phyloP scores from a whole-genome alignment of 2,797 vertebrate species.

The Sebastes flavidus region DNA sequence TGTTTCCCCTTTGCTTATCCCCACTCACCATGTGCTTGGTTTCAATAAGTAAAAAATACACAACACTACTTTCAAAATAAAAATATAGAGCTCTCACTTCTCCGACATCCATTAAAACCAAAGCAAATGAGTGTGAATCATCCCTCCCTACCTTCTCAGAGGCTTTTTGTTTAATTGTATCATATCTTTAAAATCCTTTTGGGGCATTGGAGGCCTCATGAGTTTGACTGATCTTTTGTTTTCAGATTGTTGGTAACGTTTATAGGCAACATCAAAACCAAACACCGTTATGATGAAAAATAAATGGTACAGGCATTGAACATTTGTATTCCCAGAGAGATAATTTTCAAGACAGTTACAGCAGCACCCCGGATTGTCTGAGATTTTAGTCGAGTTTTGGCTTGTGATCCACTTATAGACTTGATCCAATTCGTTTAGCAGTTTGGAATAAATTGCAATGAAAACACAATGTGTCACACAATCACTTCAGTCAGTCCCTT shows the following conservation, averaged over 20 bases:
- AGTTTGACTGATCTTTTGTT: slow-evolving; percentile 10
- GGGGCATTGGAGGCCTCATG: neutral
- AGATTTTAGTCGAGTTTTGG: slow-evolving; percentile 43
- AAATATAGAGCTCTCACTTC: slow-evolving; percentile 5
- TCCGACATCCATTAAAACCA: slow-evolving; percentile 10
- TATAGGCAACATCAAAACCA: neutral
- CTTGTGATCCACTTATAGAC: slow-evolving; percentile 54
- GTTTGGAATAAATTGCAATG: slow-evolving; percentile 68
- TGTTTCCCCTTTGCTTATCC: slow-evolving; percentile 1
- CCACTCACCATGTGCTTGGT: neutral
- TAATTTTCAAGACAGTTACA: slow-evolving; percentile 20
- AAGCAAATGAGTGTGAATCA: neutral
- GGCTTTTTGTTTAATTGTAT: slow-evolving; percentile 3
- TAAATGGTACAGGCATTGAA: neutral
- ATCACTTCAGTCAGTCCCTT: neutral
- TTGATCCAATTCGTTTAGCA: slow-evolving; percentile 72
- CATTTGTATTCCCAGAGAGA: slow-evolving; percentile 1
- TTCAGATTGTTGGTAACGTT: slow-evolving; percentile 9
- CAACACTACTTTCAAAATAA: slow-evolving; percentile 6
- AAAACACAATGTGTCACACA: slow-evolving; percentile 51
- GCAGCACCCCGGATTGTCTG: slow-evolving; percentile 35
- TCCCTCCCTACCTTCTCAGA: neutral
- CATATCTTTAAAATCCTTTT: neutral
- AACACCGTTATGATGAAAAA: neutral
- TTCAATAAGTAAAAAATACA: slow-evolving; percentile 28